These are phyloP conservation scores for Drosophila sp. DNA, from an alignment of 1,140 invertebrate genomes.

Conservation along the genomic window DNA sequence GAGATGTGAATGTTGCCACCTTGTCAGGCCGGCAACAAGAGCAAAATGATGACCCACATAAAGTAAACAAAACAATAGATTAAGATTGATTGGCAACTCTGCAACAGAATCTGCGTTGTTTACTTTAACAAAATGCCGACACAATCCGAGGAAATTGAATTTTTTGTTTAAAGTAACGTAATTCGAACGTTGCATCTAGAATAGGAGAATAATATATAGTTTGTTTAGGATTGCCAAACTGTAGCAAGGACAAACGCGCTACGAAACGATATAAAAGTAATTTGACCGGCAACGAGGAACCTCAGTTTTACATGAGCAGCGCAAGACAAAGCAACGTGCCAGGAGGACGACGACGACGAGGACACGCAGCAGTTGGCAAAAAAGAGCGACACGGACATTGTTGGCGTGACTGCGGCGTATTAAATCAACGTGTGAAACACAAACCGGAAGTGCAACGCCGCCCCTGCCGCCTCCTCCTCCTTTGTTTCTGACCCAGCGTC, in stretches of 20 bases:
- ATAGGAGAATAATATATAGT: too few species aligned
- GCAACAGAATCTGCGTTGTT: constrained; percentile 8
- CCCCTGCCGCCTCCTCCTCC: constrained; percentile 1
- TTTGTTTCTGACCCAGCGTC: constrained; percentile 19
- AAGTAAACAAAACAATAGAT: constrained; percentile 18
- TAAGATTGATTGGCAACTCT: constrained; percentile 14
- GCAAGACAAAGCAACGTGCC: constrained; percentile 38
- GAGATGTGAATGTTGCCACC: constrained; percentile 29
- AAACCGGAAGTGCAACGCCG: constrained; percentile 71
- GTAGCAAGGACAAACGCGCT: constrained; percentile 10
- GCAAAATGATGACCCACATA: background rate
- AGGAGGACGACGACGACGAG: constrained; percentile 38
- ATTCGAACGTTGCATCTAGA: background rate
- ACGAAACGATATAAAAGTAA: constrained; percentile 70
- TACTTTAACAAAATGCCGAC: background rate
- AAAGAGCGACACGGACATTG: constrained; percentile 44
- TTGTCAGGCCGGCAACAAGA: constrained; percentile 14
- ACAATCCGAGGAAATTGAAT: background rate
- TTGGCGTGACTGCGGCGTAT: constrained; percentile 73
- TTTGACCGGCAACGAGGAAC: constrained; percentile 42
- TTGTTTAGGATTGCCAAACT: background rate
- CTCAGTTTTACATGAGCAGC: constrained; percentile 76
- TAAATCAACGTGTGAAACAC: constrained; percentile 78
- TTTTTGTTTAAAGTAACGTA: background rate
- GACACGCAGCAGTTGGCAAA: constrained; percentile 19